Evolutionary conservation across 2,888 invertebrate genomes (phyloP).

Genomic region (Aleiodes leptofemur): DNA sequence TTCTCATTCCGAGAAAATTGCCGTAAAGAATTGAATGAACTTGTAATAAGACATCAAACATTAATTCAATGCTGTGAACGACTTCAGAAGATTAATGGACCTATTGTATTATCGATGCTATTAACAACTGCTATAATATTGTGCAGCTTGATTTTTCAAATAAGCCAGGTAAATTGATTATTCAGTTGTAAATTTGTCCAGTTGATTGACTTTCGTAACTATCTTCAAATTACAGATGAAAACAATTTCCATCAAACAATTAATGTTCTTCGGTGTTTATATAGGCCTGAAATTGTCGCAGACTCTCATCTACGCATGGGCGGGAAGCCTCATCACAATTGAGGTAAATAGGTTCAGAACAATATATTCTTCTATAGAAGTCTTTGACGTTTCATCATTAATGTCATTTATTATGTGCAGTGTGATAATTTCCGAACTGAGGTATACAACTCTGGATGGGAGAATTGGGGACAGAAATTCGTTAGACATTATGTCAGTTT

Average conservation of each 20-base stretch:
- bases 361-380: neutral
- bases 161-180: conserved; percentile 52
- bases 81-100: conserved; percentile 59
- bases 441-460: conserved; percentile 16
- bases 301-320: conserved; percentile 5
- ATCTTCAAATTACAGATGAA: conserved; percentile 5
- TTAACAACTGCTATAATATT: conserved; percentile 59
- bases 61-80: conserved; percentile 52
- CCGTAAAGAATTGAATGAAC: conserved; percentile 47
- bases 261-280: conserved; percentile 4
- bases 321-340: conserved; percentile 6
- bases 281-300: conserved; percentile 9
- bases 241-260: conserved; percentile 11
- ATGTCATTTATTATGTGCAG: neutral
- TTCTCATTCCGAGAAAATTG: conserved; percentile 43
- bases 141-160: conserved; percentile 61
- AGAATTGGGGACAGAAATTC: conserved; percentile 3
- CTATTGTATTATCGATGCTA: conserved; percentile 58
- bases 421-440: conserved; percentile 18
- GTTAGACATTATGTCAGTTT: neutral
- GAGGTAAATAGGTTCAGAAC: neutral
- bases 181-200: neutral
- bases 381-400: neutral
- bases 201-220: neutral
- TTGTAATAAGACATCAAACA: conserved; percentile 49